These are phyloP conservation scores for Drosophila neonasuta DNA, from an alignment of 2,888 invertebrate species.

Conservation along the genomic window DNA sequence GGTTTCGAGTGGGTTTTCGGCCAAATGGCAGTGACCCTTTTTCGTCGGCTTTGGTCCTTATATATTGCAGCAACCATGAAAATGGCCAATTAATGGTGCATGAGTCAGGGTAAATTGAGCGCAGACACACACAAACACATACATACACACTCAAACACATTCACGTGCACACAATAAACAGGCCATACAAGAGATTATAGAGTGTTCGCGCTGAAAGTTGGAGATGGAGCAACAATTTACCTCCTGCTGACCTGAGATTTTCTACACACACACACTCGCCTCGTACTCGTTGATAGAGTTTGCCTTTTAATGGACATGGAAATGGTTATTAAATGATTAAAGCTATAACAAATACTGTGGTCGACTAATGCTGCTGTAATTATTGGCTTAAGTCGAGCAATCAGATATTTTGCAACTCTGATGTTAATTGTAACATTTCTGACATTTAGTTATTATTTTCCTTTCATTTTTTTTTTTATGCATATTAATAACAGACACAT, in stretches of 20 bases:
- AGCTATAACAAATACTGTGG: slow-evolving; percentile 24
- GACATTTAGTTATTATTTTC: neutral
- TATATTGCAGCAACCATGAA: slow-evolving; percentile 72
- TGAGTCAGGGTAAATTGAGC: slow-evolving; percentile 75
- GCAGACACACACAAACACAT: slow-evolving; percentile 35
- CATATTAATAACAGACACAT: slow-evolving; percentile 39
- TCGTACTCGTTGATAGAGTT: slow-evolving; percentile 6
- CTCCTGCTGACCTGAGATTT: slow-evolving; percentile 28
- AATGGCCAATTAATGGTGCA: slow-evolving; percentile 74
- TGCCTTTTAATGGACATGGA: slow-evolving; percentile 58
- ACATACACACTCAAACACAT: slow-evolving; percentile 14
- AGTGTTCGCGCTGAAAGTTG: slow-evolving; percentile 9
- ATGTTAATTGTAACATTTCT: slow-evolving; percentile 30
- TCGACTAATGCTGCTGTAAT: slow-evolving; percentile 35
- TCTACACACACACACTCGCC: slow-evolving; percentile 22
- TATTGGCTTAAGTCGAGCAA: slow-evolving; percentile 33
- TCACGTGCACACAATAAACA: slow-evolving; percentile 45
- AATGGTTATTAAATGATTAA: slow-evolving; percentile 55
- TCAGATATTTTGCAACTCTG: slow-evolving; percentile 14
- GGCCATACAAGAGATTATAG: slow-evolving; percentile 52
- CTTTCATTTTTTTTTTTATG: slow-evolving; percentile 1
- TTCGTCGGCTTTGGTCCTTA: slow-evolving; percentile 25
- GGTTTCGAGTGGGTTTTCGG: slow-evolving; percentile 39
- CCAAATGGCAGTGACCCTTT: slow-evolving; percentile 68
- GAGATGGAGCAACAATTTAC: slow-evolving; percentile 12